phyloP scores from a whole-genome alignment of 2,113 vertebrate genomes.

The Phycodurus eques region DNA sequence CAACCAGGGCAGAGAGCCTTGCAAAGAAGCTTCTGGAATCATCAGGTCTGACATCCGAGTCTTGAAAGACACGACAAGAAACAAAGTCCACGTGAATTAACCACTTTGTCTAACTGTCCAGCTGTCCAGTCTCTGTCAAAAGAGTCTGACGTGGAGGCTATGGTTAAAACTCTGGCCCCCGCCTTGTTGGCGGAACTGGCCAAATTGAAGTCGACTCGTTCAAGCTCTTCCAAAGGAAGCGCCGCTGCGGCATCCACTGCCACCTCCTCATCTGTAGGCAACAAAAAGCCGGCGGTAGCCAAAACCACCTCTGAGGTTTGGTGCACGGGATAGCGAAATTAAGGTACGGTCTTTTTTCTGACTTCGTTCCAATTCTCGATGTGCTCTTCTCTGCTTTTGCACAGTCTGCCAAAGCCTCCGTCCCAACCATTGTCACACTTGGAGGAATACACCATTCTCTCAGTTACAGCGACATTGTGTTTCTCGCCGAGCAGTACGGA shows the following conservation, averaged over 20 bases:
- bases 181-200: slow-evolving; percentile 56
- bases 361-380: not conserved
- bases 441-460: not conserved
- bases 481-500: slow-evolving; percentile 23
- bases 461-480: slow-evolving; percentile 16
- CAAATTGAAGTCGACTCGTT: slow-evolving; percentile 44
- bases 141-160: slow-evolving; percentile 33
- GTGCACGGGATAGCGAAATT: not conserved
- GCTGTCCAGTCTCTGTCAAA: slow-evolving; percentile 45
- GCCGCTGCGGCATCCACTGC: not conserved
- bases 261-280: not conserved
- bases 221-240: slow-evolving; percentile 19
- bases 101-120: slow-evolving; percentile 12
- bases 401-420: slow-evolving; percentile 3
- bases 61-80: not conserved
- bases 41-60: slow-evolving; percentile 40
- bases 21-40: slow-evolving; percentile 46
- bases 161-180: slow-evolving; percentile 61
- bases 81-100: not conserved
- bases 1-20: slow-evolving; percentile 23
- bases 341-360: not conserved
- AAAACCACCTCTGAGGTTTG: slow-evolving; percentile 24
- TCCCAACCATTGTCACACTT: slow-evolving; percentile 33
- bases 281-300: not conserved
- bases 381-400: not conserved